These are phyloP conservation scores for Athetis lepigone DNA, from an alignment of 2,888 invertebrate species.

Conservation along the genomic window DNA sequence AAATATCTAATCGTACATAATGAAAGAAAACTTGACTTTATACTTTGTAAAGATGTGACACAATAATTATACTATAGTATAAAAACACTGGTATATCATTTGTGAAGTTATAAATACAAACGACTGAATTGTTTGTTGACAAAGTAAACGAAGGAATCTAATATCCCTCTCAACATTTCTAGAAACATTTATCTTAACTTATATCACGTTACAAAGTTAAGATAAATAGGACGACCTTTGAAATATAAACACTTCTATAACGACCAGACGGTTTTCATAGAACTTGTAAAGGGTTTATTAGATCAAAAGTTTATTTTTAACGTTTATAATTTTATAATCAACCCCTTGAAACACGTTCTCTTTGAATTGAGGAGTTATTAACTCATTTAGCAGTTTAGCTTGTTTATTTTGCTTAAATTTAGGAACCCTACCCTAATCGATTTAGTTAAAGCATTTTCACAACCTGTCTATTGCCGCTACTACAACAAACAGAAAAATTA, in stretches of 20 bases:
- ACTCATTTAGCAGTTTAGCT: background rate
- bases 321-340: background rate
- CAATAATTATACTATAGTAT: too few relatives aligned
- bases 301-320: slow-evolving; percentile 23
- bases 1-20: too few relatives aligned
- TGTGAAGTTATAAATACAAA: background rate
- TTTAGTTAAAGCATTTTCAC: too few relatives aligned
- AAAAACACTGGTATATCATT: background rate
- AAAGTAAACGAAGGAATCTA: slow-evolving; percentile 31
- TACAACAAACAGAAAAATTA: too few relatives aligned
- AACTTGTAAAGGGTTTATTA: slow-evolving; percentile 22
- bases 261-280: slow-evolving; percentile 7
- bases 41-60: too few relatives aligned
- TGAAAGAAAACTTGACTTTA: too few relatives aligned
- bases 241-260: slow-evolving; percentile 31
- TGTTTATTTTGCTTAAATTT: too few relatives aligned
- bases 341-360: slow-evolving; percentile 9
- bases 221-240: slow-evolving; percentile 32
- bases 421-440: too few relatives aligned
- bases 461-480: too few relatives aligned
- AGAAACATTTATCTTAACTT: slow-evolving; percentile 28
- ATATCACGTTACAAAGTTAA: slow-evolving; percentile 38
- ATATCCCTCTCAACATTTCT: slow-evolving; percentile 32
- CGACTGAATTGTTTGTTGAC: slow-evolving; percentile 11
- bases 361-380: background rate